Conservation (phyloP, 2,113 vertebrate species). For the Taxidea taxus region DNA sequence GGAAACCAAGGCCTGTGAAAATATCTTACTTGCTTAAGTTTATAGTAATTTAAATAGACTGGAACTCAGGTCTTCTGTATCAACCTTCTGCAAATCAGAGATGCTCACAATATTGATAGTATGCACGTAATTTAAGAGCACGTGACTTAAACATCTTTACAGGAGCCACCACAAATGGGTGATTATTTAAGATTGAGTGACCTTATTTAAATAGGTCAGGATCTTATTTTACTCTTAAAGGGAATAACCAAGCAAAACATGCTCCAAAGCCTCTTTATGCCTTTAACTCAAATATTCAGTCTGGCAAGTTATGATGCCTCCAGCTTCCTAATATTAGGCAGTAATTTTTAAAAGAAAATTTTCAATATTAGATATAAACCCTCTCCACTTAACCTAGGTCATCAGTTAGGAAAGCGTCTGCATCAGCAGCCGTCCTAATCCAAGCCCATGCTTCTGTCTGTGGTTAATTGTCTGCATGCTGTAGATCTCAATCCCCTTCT, state of each 20-base stretch:
- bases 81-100: neutral
- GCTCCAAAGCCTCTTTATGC: neutral
- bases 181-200: neutral
- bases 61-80: neutral
- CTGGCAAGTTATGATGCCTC: neutral
- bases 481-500: neutral
- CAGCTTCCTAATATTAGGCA: neutral
- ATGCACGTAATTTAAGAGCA: neutral
- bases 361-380: neutral
- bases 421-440: rapidly evolving
- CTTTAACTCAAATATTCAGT: neutral
- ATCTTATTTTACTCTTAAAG: neutral
- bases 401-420: neutral
- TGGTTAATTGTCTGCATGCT: too few species aligned
- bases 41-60: neutral
- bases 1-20: neutral
- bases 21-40: neutral
- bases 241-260: neutral
- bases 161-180: neutral
- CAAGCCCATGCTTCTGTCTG: neutral
- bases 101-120: neutral
- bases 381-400: neutral
- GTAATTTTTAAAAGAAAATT: neutral
- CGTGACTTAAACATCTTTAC: neutral
- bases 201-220: neutral